A percentile compares a stretch with the other conserved stretches of the same genome.
Evolutionary conservation across 1,140 invertebrate species (phyloP).

Genomic region (Drosophila kohkoa): DNA sequence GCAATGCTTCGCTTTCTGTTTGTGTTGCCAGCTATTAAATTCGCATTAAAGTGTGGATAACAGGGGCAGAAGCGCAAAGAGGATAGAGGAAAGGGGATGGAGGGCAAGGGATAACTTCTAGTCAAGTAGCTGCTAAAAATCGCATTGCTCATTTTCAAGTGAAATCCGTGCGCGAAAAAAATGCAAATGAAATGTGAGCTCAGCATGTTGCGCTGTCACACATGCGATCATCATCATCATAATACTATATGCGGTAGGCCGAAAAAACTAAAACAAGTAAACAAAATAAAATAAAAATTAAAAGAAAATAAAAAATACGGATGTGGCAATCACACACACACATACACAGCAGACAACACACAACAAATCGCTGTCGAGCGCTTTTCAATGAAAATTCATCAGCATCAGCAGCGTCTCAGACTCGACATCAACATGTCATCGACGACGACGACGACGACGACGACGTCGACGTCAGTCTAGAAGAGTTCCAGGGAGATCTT

Average conservation of each 20-base stretch:
- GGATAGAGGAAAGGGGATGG: background rate
- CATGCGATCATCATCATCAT: conserved; percentile 8
- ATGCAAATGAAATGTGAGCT: conserved; percentile 42
- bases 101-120: background rate
- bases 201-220: background rate
- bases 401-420: conserved; percentile 29
- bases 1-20: conserved; percentile 10
- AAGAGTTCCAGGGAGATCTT: conserved; percentile 16
- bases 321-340: conserved; percentile 76
- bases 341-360: background rate
- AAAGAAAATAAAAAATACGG: conserved; percentile 59
- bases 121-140: conserved; percentile 27
- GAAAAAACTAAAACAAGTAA: conserved; percentile 27
- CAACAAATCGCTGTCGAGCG: conserved; percentile 69
- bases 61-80: background rate
- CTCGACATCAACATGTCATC: conserved; percentile 66
- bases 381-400: conserved; percentile 83
- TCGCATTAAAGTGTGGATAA: conserved; percentile 54
- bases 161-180: conserved; percentile 10
- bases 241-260: conserved; percentile 58
- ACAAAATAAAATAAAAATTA: conserved; percentile 26
- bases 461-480: conserved; percentile 4
- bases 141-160: conserved; percentile 1
- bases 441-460: conserved; percentile 15
- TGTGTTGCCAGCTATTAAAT: conserved; percentile 63